Base-by-base conservation (phyloP, 2,113 vertebrate genomes). In the Parus major region DNA sequence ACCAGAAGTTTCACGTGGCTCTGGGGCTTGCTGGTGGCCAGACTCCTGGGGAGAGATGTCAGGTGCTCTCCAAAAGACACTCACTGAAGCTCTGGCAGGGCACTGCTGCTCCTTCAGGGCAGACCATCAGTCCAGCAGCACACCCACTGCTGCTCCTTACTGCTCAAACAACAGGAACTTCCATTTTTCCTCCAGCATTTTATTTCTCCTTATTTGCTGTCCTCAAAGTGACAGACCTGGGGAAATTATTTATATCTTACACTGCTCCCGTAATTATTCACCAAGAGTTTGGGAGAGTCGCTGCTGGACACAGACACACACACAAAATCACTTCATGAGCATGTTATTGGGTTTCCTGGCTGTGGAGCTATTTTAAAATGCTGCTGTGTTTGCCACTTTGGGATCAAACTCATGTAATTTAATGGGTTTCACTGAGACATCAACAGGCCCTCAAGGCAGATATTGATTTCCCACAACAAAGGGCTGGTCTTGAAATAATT, bases 1-100 rank as follows among this genome's bases (percentile, higher is more conserved):
- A 23, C 4, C 25, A 15, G 53, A 12, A 29, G 18, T 14, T 80
- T 7, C 9, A 0, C 0, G 0, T 20, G 68, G 33, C 36, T 47
- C 46, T 6, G 6, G 53, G 24, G 24, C 18, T 35, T 41, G 33
- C 50, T 76, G 79, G 16, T 4, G 13, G 29, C 29, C 0, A 0
- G 6, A 15, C 17, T 57, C 36, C 72, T 15, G 12, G 46, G 59
- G 20, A 46, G 20, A 53, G 20, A 5, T 28, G 81, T 7, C 39
- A 10, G 39, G 14, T 33, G 77, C 14, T 63, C 47, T 60, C 39
- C 60, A 22, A 33, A 36, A 27, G 42, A 24, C 2, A 0, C 59
- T 24, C 9, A 1, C 24, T 15, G 36, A 50, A 49, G 0, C 47
- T 21, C 53, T 42, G 41, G 52, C 25, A 12, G 5, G 1, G 19